phyloP scores from a whole-genome alignment of 2,797 vertebrate species.

The Masticophis lateralis region DNA sequence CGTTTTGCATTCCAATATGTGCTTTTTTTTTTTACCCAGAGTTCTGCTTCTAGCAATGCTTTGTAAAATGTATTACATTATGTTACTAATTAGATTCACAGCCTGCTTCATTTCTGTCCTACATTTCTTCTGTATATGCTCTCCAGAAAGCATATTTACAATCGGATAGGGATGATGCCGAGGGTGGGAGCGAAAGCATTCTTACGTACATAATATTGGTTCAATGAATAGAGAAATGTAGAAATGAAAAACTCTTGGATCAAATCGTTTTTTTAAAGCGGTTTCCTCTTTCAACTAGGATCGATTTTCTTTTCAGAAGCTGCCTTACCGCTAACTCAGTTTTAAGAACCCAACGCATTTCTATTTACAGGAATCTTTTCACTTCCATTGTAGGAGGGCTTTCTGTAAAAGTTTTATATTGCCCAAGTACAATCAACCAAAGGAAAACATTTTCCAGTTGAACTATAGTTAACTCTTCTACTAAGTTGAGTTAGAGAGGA shows the following conservation, averaged over 20 bases:
- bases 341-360: background rate
- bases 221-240: background rate
- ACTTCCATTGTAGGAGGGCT: background rate
- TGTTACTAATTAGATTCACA: background rate
- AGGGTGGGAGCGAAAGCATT: background rate
- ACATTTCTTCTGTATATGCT: background rate
- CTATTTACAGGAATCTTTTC: background rate
- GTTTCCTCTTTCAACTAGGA: background rate
- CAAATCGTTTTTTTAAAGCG: background rate
- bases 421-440: background rate
- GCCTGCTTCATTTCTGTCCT: background rate
- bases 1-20: background rate
- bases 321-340: background rate
- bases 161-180: background rate
- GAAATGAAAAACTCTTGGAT: background rate
- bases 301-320: background rate
- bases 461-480: background rate
- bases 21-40: background rate
- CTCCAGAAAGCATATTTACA: background rate
- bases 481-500: background rate
- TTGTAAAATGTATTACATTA: background rate
- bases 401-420: background rate
- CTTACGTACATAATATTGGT: background rate
- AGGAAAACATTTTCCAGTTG: background rate
- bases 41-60: background rate